Percentiles rank a stretch among this genome's conserved stretches.
Conservation (phyloP, 2,113 vertebrate genomes). For the Polyodon spathula region DNA sequence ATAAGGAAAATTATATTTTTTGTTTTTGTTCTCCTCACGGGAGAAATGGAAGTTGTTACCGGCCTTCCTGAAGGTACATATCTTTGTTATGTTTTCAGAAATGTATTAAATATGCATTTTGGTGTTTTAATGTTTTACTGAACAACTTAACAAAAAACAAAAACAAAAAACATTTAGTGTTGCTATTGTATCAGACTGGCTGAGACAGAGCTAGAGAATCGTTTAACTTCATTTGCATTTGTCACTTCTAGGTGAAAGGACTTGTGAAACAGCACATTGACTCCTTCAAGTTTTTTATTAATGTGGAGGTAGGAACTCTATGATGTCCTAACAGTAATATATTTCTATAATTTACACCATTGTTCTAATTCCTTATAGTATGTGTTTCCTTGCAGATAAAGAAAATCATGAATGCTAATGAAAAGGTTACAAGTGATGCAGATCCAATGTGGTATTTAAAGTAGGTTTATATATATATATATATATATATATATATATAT, state of each 20-base stretch:
- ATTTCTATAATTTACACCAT: too few species aligned
- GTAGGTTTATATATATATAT: constrained; percentile 67
- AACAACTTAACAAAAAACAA: too few species aligned
- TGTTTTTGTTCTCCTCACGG: constrained; percentile 47
- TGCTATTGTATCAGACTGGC: too few species aligned
- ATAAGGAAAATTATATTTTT: constrained; percentile 15
- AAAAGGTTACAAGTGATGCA: constrained; percentile 92
- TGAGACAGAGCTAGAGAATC: too few species aligned
- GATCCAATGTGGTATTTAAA: constrained; percentile 98
- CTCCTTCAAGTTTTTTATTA: constrained; percentile 98
- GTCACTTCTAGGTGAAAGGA: constrained; percentile 80
- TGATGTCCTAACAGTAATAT: too few species aligned
- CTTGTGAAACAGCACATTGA: constrained; percentile 97
- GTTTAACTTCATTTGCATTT: background rate
- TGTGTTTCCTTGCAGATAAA: constrained; percentile 68
- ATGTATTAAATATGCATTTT: background rate
- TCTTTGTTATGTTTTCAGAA: background rate
- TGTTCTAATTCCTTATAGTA: too few species aligned
- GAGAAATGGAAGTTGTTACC: constrained; percentile 97
- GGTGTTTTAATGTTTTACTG: too few species aligned
- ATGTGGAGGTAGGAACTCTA: constrained; percentile 79
- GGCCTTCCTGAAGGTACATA: constrained; percentile 88
- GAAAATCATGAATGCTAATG: constrained; percentile 95
- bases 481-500: too few species aligned
- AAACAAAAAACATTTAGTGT: too few species aligned